A percentile compares a stretch with the other conserved stretches of the same genome.
phyloP scores from a whole-genome alignment of 2,797 vertebrate species.

The Bradypodion pumilum region DNA sequence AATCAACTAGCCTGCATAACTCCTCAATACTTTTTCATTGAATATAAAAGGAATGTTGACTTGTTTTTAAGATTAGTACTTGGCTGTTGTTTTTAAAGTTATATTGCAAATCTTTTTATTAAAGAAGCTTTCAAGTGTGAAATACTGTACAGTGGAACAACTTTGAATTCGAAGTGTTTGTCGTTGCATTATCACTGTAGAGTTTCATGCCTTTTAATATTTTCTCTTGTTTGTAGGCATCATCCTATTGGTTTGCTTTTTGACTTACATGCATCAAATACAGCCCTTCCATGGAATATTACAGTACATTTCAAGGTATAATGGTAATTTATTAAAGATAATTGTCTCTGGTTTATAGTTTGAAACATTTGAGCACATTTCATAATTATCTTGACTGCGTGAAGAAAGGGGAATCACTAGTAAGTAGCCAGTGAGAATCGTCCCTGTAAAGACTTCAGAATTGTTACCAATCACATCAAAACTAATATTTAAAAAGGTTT shows the following conservation, averaged over 20 bases:
- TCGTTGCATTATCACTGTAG: constrained; percentile 5
- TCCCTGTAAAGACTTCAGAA: background rate
- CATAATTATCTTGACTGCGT: background rate
- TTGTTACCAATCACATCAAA: background rate
- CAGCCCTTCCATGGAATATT: constrained; percentile 94
- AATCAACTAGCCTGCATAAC: background rate
- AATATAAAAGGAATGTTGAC: background rate
- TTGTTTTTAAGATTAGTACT: too few species aligned
- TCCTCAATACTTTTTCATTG: background rate
- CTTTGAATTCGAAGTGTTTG: constrained; percentile 30
- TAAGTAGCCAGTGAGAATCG: background rate
- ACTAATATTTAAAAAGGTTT: background rate
- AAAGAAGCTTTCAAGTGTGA: background rate
- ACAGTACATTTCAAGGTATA: constrained; percentile 97
- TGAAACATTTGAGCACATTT: constrained; percentile 15
- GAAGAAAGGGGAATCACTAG: background rate
- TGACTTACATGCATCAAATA: constrained; percentile 94
- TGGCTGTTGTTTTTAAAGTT: too few species aligned
- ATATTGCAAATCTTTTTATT: background rate
- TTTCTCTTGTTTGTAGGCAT: constrained; percentile 84
- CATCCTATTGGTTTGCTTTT: constrained; percentile 96
- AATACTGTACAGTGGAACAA: background rate
- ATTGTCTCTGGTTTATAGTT: constrained; percentile 65
- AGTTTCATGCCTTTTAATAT: constrained; percentile 32
- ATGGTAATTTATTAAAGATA: too few species aligned